phyloP scores from a whole-genome alignment of 2,888 invertebrate genomes.

The Megaustenia siamemsis region DNA sequence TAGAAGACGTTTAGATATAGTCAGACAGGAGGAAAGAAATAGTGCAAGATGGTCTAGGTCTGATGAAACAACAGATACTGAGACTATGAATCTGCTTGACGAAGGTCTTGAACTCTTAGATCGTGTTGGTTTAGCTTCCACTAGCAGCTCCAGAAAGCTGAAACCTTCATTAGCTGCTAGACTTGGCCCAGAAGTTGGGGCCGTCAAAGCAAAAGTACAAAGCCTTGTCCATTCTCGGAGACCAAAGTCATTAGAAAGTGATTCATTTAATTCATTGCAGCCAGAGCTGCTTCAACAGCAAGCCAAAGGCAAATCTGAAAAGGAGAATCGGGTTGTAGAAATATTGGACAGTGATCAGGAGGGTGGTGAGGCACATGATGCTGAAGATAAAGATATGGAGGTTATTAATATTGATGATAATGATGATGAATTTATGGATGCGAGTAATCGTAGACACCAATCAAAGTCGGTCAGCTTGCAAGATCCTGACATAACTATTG shows the following conservation, averaged over 20 bases:
- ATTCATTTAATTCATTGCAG: neutral
- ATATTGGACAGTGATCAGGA: slow-evolving; percentile 58
- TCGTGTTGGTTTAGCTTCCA: slow-evolving; percentile 26
- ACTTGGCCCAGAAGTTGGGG: slow-evolving; percentile 46
- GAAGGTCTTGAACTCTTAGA: slow-evolving; percentile 51
- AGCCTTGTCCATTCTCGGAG: slow-evolving; percentile 37
- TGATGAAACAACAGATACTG: slow-evolving; percentile 10
- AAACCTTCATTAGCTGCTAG: slow-evolving; percentile 54
- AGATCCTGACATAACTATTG: slow-evolving; percentile 49
- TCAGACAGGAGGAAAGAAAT: slow-evolving; percentile 15
- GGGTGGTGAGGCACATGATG: slow-evolving; percentile 70
- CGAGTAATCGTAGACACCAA: neutral
- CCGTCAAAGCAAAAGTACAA: slow-evolving; percentile 44
- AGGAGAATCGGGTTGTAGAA: slow-evolving; percentile 56
- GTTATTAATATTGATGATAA: slow-evolving; percentile 51
- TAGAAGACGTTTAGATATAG: neutral
- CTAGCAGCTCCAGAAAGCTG: slow-evolving; percentile 32
- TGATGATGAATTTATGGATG: slow-evolving; percentile 42
- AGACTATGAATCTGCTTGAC: slow-evolving; percentile 42
- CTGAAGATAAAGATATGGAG: slow-evolving; percentile 54
- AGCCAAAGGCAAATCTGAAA: slow-evolving; percentile 45
- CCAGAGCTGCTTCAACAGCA: neutral
- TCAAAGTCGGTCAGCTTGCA: slow-evolving; percentile 15
- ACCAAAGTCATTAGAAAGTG: slow-evolving; percentile 8
- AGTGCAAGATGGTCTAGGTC: neutral